phyloP scores from a whole-genome alignment of 92 coral and sea anemone species.

The Epizoanthus fatuus region DNA sequence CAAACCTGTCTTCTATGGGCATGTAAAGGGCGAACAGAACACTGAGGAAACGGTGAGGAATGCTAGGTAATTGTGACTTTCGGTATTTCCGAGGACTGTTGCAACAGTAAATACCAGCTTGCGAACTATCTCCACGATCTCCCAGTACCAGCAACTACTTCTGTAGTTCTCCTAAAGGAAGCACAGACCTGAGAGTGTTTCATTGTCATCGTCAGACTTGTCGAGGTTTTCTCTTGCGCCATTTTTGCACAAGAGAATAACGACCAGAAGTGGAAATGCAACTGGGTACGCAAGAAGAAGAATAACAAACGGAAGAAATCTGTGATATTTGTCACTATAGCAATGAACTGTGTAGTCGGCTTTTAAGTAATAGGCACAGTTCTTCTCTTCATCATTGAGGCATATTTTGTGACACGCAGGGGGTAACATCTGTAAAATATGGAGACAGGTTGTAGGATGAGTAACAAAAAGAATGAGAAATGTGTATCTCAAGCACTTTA shows the following conservation, averaged over 20 bases:
- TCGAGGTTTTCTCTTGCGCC: neutral
- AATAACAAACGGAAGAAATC: slow-evolving; percentile 3
- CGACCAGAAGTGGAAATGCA: slow-evolving; percentile 17
- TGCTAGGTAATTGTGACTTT: slow-evolving; percentile 64
- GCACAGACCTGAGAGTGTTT: slow-evolving; percentile 48
- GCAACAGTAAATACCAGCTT: slow-evolving; percentile 54
- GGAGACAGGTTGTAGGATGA: slow-evolving; percentile 65
- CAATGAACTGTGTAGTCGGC: slow-evolving; percentile 71
- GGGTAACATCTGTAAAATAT: slow-evolving; percentile 54
- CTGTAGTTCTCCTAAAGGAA: slow-evolving; percentile 72
- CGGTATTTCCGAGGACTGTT: slow-evolving; percentile 59
- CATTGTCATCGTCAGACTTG: neutral
- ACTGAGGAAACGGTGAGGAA: slow-evolving; percentile 63
- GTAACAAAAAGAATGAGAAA: slow-evolving; percentile 57
- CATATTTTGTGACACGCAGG: slow-evolving; percentile 66
- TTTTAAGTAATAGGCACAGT: slow-evolving; percentile 53
- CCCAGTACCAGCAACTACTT: slow-evolving; percentile 73
- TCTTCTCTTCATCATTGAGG: neutral
- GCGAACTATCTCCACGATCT: slow-evolving; percentile 61
- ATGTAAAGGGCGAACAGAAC: slow-evolving; percentile 33
- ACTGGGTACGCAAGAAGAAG: slow-evolving; percentile 8
- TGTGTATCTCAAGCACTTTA: slow-evolving; percentile 50
- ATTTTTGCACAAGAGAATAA: slow-evolving; percentile 11
- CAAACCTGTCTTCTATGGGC: slow-evolving; percentile 41
- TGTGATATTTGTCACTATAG: slow-evolving; percentile 53